These are phyloP conservation scores for Regulus satrapa DNA, from an alignment of 2,113 vertebrate genomes.

Conservation along the genomic window DNA sequence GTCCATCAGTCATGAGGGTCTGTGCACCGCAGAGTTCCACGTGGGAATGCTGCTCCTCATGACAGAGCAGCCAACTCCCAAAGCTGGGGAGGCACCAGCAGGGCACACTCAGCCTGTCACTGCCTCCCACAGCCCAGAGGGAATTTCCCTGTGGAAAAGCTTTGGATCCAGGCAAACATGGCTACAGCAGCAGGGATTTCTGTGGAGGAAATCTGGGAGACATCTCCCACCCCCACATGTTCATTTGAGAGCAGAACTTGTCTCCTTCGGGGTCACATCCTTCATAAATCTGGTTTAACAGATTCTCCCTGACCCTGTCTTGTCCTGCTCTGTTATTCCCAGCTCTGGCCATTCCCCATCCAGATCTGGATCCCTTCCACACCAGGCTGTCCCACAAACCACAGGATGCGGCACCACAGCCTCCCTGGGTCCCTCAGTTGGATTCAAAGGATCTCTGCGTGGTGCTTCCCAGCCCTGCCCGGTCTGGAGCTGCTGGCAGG, in stretches of 20 bases:
- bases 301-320: not conserved
- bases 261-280: not conserved
- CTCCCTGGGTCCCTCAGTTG: accelerated
- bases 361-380: accelerated
- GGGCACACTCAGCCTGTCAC: accelerated
- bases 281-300: not conserved
- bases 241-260: accelerated
- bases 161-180: not conserved
- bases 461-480: not conserved
- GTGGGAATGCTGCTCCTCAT: accelerated
- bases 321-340: not conserved
- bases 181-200: accelerated
- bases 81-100: not conserved
- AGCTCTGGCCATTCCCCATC: accelerated
- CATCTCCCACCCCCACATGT: not conserved
- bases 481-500: not conserved
- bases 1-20: not conserved
- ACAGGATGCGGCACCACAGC: accelerated
- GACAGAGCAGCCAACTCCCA: not conserved
- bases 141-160: too few relatives aligned
- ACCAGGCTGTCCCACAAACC: not conserved
- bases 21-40: accelerated
- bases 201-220: not conserved
- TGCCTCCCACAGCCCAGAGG: not conserved
- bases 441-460: accelerated